These are phyloP conservation scores for Harpegnathos saltator DNA, from an alignment of 1,140 invertebrate species.

Conservation along the genomic window DNA sequence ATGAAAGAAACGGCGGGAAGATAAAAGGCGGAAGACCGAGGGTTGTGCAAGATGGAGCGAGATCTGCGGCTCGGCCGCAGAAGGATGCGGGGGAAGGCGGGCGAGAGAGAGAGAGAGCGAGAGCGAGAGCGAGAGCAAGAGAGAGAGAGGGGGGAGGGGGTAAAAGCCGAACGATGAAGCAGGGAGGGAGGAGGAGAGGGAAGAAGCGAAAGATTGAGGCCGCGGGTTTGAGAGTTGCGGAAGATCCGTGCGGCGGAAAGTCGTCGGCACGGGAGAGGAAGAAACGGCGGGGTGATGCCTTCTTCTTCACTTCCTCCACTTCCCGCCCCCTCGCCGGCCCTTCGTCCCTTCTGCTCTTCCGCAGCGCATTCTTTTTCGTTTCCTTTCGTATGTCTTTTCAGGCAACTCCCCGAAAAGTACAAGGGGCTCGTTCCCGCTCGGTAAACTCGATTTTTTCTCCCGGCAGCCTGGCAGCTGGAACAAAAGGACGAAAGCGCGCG, in stretches of 20 bases:
- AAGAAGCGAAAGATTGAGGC: slow-evolving; percentile 12
- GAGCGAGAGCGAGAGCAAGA: too few species aligned
- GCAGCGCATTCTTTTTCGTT: not conserved
- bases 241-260: not conserved
- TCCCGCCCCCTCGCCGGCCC: not conserved
- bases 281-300: not conserved
- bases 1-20: slow-evolving; percentile 21
- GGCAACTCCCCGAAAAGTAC: slow-evolving; percentile 21
- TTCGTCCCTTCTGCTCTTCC: not conserved
- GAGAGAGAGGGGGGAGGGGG: too few species aligned
- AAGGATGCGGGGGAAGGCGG: too few species aligned
- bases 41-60: slow-evolving; percentile 1
- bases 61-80: not conserved
- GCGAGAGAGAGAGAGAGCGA: too few species aligned
- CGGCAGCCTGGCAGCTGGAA: not conserved
- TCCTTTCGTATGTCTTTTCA: slow-evolving; percentile 15
- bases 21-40: slow-evolving; percentile 8
- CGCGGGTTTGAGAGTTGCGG: slow-evolving; percentile 22
- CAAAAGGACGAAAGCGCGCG: slow-evolving; percentile 35
- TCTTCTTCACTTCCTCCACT: too few species aligned
- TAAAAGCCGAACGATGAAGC: not conserved
- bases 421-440: slow-evolving; percentile 14
- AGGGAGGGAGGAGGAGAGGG: not conserved
- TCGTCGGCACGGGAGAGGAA: not conserved
- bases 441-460: slow-evolving; percentile 47